A percentile compares a stretch with the other conserved stretches of the same genome.
phyloP scores from a whole-genome alignment of 1,140 invertebrate genomes.

The Sesamia nonagrioides region DNA sequence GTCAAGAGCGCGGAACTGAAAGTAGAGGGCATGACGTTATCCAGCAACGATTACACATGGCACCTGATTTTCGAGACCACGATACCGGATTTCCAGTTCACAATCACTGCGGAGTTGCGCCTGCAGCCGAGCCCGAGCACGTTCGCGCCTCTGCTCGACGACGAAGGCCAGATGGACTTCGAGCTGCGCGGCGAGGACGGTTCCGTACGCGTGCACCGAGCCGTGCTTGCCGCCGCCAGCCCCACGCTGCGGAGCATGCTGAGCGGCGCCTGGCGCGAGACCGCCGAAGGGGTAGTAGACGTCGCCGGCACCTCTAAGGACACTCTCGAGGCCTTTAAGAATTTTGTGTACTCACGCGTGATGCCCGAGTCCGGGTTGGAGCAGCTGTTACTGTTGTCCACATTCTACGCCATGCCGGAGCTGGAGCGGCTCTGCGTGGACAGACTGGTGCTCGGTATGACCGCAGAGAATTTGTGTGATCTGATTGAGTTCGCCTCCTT shows the following conservation, averaged over 20 bases:
- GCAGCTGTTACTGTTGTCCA: conserved; percentile 55
- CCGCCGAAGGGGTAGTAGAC: conserved; percentile 54
- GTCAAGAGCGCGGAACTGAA: conserved; percentile 53
- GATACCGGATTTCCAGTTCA: conserved; percentile 43
- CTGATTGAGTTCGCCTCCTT: conserved; percentile 60
- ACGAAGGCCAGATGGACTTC: conserved; percentile 61
- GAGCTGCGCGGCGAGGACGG: conserved; percentile 62
- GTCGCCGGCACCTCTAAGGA: conserved; percentile 54
- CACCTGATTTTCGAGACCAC: conserved; percentile 57
- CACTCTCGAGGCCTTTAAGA: conserved; percentile 59
- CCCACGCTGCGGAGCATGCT: conserved; percentile 61
- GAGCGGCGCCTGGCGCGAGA: conserved; percentile 60
- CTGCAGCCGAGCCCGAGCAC: conserved; percentile 50
- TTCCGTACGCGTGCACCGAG: conserved; percentile 57
- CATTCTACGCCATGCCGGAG: too few relatives aligned
- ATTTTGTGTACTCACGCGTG: too few relatives aligned
- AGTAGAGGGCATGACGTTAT: conserved; percentile 54
- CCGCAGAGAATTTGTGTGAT: conserved; percentile 56
- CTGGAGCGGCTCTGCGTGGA: conserved; percentile 51
- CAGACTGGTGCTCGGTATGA: conserved; percentile 52
- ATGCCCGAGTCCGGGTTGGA: conserved; percentile 58
- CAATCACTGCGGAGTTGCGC: conserved; percentile 51
- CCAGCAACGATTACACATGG: conserved; percentile 59
- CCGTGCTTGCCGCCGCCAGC: conserved; percentile 59
- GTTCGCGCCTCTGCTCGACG: conserved; percentile 58